These are phyloP conservation scores for Meles meles DNA, from an alignment of 2,113 vertebrate species.

Conservation along the genomic window DNA sequence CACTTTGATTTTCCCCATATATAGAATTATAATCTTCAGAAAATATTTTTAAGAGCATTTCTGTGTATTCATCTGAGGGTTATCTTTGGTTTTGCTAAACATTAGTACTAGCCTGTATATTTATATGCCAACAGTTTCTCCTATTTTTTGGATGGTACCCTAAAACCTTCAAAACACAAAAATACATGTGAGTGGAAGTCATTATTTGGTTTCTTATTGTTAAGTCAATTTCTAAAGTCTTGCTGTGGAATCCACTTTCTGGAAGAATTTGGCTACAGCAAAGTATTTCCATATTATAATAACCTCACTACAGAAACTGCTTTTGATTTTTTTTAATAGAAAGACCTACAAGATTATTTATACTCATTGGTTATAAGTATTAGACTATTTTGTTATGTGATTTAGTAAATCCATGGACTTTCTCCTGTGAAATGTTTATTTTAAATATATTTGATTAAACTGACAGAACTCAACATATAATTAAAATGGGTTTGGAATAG, in stretches of 20 bases:
- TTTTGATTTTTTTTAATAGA: constrained; percentile 21
- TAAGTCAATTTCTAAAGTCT: background rate
- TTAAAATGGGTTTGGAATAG: background rate
- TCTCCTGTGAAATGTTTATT: background rate
- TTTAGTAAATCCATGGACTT: background rate
- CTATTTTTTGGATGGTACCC: background rate
- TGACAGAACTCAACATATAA: background rate
- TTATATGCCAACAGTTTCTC: background rate
- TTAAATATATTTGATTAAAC: background rate
- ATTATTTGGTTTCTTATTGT: constrained; percentile 16
- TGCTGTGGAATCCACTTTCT: background rate
- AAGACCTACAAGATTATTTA: background rate
- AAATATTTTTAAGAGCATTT: background rate
- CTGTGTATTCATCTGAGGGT: background rate
- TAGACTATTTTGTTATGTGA: background rate
- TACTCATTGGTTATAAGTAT: background rate
- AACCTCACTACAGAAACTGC: background rate
- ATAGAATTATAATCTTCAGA: constrained; percentile 11
- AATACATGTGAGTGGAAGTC: background rate
- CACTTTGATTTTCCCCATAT: background rate
- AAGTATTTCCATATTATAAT: background rate
- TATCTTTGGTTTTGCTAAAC: constrained; percentile 14
- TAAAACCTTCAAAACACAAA: background rate
- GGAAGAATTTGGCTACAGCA: background rate
- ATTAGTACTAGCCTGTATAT: background rate